A percentile compares a stretch with the other conserved stretches of the same genome.
Evolutionary conservation across 2,888 invertebrate genomes (phyloP).

Genomic region (Drosophila mettleri): DNA sequence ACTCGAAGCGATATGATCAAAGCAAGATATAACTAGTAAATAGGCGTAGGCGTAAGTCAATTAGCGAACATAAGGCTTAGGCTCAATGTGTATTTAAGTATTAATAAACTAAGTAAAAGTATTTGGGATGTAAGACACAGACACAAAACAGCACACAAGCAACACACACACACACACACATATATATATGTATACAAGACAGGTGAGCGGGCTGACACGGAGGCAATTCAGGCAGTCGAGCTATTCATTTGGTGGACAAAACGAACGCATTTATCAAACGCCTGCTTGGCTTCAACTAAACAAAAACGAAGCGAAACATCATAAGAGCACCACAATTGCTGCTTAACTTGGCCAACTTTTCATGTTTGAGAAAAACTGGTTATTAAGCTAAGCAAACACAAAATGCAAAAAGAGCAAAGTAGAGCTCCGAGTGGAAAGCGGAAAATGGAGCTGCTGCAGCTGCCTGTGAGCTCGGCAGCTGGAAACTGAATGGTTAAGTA

Average conservation of each 20-base stretch:
- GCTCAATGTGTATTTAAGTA: conserved; percentile 79
- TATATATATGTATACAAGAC: conserved; percentile 3
- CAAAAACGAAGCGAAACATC: conserved; percentile 37
- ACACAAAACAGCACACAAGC: conserved; percentile 4
- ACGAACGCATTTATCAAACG: conserved; percentile 70
- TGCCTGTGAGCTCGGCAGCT: conserved; percentile 30
- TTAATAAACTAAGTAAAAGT: conserved; percentile 72
- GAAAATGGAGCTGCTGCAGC: conserved; percentile 22
- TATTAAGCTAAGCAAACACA: conserved; percentile 74
- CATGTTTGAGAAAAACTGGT: conserved; percentile 74
- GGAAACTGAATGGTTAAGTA: conserved; percentile 48
- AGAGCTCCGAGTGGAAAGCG: conserved; percentile 1
- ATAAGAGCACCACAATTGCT: conserved; percentile 58
- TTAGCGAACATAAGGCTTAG: conserved; percentile 66
- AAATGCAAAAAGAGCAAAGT: conserved; percentile 26
- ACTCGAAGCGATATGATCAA: conserved; percentile 19
- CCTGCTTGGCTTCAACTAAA: conserved; percentile 39
- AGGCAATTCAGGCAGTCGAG: conserved; percentile 19
- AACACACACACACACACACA: conserved; percentile 9
- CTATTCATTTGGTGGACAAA: conserved; percentile 66
- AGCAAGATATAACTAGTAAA: conserved; percentile 34
- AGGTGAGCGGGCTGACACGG: conserved; percentile 11
- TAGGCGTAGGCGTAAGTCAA: conserved; percentile 69
- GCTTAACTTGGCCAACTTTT: conserved; percentile 79
- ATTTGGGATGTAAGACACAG: conserved; percentile 56